Conservation (phyloP, 2,888 invertebrate species). For the Papilio elwesi region DNA sequence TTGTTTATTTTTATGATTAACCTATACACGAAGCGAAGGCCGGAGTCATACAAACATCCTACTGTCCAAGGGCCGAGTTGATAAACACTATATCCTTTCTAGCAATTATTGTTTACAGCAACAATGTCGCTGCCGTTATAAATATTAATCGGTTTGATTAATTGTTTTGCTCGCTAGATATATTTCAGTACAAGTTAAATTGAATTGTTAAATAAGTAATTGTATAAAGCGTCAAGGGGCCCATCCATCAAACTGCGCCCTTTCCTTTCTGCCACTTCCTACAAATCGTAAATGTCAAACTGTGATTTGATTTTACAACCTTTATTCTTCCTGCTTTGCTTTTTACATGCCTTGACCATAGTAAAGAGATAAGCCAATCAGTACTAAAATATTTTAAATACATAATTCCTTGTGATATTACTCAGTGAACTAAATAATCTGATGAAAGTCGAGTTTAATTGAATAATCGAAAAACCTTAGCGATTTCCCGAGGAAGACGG, state of each 20-base stretch:
- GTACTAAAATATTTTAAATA: no score
- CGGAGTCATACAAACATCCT: constrained; percentile 46
- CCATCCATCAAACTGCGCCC: no score
- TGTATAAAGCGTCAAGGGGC: no score
- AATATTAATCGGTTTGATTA: constrained; percentile 27
- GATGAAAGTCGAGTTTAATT: not conserved
- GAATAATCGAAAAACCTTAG: not conserved
- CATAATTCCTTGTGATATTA: not conserved
- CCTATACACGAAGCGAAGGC: constrained; percentile 45
- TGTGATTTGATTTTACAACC: no score
- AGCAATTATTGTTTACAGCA: constrained; percentile 70
- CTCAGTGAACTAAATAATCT: not conserved
- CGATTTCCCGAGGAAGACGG: not conserved
- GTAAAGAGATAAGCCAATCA: no score
- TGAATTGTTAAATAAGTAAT: not conserved
- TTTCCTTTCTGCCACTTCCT: no score
- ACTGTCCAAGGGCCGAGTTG: constrained; percentile 67
- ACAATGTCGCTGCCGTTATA: constrained; percentile 53
- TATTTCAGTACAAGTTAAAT: not conserved
- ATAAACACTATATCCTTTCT: constrained; percentile 70
- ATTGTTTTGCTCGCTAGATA: not conserved
- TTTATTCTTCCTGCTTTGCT: no score
- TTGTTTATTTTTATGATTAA: constrained; percentile 45
- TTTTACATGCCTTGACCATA: no score
- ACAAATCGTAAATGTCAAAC: no score